These are phyloP conservation scores for Platycheirus rosarum DNA, from an alignment of 2,888 invertebrate species.

Conservation along the genomic window DNA sequence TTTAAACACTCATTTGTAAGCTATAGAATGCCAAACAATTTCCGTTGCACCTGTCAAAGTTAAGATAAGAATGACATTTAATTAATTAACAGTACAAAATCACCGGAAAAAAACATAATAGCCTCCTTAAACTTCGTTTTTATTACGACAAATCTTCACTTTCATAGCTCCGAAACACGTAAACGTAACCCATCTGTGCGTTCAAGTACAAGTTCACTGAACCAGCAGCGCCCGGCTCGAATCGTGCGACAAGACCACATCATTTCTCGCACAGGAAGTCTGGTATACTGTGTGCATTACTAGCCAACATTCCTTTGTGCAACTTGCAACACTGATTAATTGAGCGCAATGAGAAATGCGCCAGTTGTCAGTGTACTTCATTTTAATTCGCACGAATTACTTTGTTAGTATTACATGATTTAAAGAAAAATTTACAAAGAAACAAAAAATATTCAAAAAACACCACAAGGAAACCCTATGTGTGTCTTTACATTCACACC, in stretches of 20 bases:
- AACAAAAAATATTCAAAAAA: neutral
- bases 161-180: neutral
- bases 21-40: neutral
- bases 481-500: conserved; percentile 19
- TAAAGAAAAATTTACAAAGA: conserved; percentile 3
- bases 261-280: conserved; percentile 48
- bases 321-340: conserved; percentile 60
- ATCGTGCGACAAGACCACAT: conserved; percentile 52
- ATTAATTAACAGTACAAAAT: neutral
- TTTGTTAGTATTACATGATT: conserved; percentile 15
- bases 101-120: conserved; percentile 7
- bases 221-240: conserved; percentile 48
- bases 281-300: conserved; percentile 43
- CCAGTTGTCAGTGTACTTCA: conserved; percentile 30
- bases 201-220: conserved; percentile 51
- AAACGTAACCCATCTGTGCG: conserved; percentile 27
- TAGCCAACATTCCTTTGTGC: conserved; percentile 39
- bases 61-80: neutral
- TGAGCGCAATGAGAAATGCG: conserved; percentile 58
- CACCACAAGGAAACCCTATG: neutral
- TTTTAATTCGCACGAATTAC: conserved; percentile 55
- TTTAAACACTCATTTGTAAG: neutral
- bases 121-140: neutral
- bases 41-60: conserved; percentile 17
- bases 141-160: neutral